A percentile compares a stretch with the other conserved stretches of the same genome.
Conservation (phyloP, 1,140 invertebrate genomes). For the Holcopasites calliopsidis region DNA sequence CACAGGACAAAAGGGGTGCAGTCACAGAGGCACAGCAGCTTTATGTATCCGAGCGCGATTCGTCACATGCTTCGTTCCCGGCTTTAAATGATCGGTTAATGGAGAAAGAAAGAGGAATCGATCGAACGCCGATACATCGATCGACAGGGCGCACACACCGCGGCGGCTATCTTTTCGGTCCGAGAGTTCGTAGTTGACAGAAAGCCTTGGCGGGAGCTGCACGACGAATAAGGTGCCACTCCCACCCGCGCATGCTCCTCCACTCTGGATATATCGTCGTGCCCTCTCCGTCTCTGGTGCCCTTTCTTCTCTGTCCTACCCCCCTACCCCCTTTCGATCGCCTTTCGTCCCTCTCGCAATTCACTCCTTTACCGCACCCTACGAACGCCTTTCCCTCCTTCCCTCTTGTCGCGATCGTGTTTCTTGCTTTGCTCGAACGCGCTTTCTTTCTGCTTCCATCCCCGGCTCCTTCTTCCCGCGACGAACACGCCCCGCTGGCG, state of each 20-base stretch:
- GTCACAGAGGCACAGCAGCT: no score
- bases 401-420: not conserved
- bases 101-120: not conserved
- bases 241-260: conserved; percentile 69
- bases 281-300: conserved; percentile 44
- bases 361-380: conserved; percentile 43
- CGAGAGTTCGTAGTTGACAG: conserved; percentile 69
- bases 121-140: conserved; percentile 3
- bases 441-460: not conserved
- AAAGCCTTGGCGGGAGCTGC: conserved; percentile 67
- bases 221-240: conserved; percentile 67
- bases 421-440: conserved; percentile 13
- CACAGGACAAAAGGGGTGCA: no score
- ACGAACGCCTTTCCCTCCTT: not conserved
- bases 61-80: no score
- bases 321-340: not conserved
- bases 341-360: not conserved
- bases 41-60: no score
- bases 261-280: conserved; percentile 55
- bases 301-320: conserved; percentile 9
- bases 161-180: conserved; percentile 55
- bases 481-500: not conserved
- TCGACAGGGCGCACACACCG: no score
- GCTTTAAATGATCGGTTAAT: no score
- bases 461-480: no score